Conservation (phyloP, 2,888 invertebrate species). For the Tolmerus cingulatus region DNA sequence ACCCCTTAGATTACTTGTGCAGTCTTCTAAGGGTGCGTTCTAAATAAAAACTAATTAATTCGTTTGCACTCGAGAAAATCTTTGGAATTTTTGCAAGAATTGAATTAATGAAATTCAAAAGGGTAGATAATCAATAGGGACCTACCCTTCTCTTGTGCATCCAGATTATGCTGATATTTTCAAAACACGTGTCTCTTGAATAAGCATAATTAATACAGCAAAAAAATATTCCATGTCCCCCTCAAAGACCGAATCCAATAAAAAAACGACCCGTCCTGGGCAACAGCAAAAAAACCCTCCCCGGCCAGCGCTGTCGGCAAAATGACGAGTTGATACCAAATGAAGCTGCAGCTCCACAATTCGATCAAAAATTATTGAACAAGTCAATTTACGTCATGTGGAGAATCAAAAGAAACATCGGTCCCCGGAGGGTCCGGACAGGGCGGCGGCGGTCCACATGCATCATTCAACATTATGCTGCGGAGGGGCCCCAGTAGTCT, state of each 20-base stretch:
- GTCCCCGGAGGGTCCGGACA: not conserved
- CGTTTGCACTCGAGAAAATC: too few relatives aligned
- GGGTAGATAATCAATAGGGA: too few relatives aligned
- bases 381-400: slow-evolving; percentile 25
- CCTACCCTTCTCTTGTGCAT: not conserved
- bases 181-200: not conserved
- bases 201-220: not conserved
- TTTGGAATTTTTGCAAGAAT: not conserved
- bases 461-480: not conserved
- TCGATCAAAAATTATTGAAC: slow-evolving; percentile 31
- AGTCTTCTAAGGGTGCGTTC: too few relatives aligned
- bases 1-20: too few relatives aligned
- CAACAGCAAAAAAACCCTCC: not conserved
- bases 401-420: not conserved
- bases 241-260: not conserved
- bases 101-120: too few relatives aligned
- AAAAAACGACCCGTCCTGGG: not conserved
- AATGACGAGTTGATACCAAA: not conserved
- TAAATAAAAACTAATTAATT: too few relatives aligned
- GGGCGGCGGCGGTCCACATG: not conserved
- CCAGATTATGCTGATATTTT: not conserved
- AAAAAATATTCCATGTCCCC: not conserved
- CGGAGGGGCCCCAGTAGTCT: not conserved
- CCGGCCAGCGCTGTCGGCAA: not conserved
- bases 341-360: slow-evolving; percentile 9